Evolutionary conservation across 1,140 invertebrate genomes (phyloP).

Genomic region (Andricus grossulariae): DNA sequence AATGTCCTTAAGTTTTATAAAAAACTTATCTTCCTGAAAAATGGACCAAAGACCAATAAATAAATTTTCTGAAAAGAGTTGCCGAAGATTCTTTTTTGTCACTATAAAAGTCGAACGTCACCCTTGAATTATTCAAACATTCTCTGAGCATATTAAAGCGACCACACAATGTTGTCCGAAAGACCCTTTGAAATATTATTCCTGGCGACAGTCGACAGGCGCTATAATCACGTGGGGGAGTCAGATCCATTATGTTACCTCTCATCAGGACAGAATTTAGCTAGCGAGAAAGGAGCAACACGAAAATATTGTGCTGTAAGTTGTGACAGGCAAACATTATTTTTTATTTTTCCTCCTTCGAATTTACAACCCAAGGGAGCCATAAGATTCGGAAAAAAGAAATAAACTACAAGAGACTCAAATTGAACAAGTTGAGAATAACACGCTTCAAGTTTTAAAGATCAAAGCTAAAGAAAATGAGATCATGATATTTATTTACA

Average conservation of each 20-base stretch:
- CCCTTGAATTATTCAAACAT: constrained; percentile 23
- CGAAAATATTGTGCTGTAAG: constrained; percentile 20
- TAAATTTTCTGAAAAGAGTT: not conserved
- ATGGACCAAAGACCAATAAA: not conserved
- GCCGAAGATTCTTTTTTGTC: constrained; percentile 10
- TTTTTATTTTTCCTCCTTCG: constrained; percentile 2
- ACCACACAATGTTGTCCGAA: constrained; percentile 26
- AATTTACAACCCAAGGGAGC: constrained; percentile 1
- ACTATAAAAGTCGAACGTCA: constrained; percentile 23
- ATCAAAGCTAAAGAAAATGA: too few relatives aligned
- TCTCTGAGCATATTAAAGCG: constrained; percentile 21
- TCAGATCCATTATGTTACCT: constrained; percentile 30
- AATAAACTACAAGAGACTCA: too few relatives aligned
- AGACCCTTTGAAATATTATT: constrained; percentile 30
- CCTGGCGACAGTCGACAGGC: constrained; percentile 30
- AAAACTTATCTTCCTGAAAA: too few relatives aligned
- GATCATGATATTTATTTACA: too few relatives aligned
- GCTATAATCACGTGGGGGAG: constrained; percentile 29
- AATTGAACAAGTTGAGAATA: too few relatives aligned
- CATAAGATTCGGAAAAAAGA: not conserved
- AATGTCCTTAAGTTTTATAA: too few relatives aligned
- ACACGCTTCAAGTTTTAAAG: too few relatives aligned
- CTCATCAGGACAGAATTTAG: constrained; percentile 31
- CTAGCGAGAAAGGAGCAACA: constrained; percentile 4
- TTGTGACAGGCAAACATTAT: constrained; percentile 25